Evolutionary conservation across 2,888 invertebrate species (phyloP), one percentile per base, ranked within the genome.

Genomic region (Octonoba sinensis): DNA sequence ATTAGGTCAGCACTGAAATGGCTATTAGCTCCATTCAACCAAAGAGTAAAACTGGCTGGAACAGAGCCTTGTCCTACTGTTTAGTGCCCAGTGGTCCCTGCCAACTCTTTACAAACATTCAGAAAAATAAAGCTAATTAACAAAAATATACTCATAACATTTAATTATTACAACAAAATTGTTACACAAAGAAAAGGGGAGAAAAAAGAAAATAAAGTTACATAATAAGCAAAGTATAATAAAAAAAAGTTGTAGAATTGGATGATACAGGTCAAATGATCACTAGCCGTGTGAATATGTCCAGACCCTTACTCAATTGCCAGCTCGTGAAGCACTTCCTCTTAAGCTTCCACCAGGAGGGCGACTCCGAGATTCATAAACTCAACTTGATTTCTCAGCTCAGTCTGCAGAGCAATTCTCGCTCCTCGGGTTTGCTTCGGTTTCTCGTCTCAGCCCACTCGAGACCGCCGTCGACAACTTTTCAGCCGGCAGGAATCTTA

Each of bases 61-160:
- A 81, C 70, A 81, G 81, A 75, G 73, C 69, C 65, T 64, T 74
- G 81, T 81, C 81, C 74, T 65, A 74, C 65, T 75, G 81, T 81
- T 70, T 54, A 75, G 81, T 81, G 81, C 81, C 81, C 81, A 81
- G 81, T 74, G 81, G 74, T 81, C 81, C 81, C 81, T 81, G 81
- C 81, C 81, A 69, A 70, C 72, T 67, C 51, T 54, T 66, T 51
- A 70, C 11, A 62, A 72, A 64, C 36, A 49, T 77, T 69, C 54
- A 56, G 56, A 24, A 69, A 15, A 15, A 69, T 15, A 47, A 49
- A 65, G 49, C 18, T 4, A 44, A 60, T 49, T 67, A 51, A 46
- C 27, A 36, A 65, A 59, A 78, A 20, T 36, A 27, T 56, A 46
- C 47, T n/a, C 15, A 27, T 22, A 56, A 18, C 18, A 56, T 16